Evolutionary conservation across 2,113 vertebrate genomes (phyloP).

Genomic region (Xyliphius kryptos): DNA sequence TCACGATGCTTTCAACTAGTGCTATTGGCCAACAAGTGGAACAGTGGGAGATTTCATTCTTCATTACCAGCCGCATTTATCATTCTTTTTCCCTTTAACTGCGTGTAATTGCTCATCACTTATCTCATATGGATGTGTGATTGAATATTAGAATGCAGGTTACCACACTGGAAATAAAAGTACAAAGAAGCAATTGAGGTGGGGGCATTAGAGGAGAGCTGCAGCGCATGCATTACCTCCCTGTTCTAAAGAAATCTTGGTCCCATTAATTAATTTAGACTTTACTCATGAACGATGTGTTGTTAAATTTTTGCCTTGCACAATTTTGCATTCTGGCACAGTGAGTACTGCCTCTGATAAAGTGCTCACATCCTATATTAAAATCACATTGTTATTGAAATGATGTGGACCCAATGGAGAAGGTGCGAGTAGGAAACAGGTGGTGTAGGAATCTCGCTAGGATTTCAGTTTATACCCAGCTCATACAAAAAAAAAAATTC

Average conservation of each 20-base stretch:
- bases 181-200: slow-evolving; percentile 10
- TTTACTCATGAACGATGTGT: not conserved
- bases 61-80: slow-evolving; percentile 7
- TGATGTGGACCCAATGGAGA: slow-evolving; percentile 2
- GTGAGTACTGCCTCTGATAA: too few species aligned
- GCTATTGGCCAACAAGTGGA: too few species aligned
- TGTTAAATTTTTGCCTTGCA: too few species aligned
- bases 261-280: slow-evolving; percentile 26
- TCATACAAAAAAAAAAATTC: not conserved
- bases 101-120: slow-evolving; percentile 13
- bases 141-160: slow-evolving; percentile 24
- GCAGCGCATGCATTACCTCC: slow-evolving; percentile 13
- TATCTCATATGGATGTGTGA: not conserved
- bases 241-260: slow-evolving; percentile 11
- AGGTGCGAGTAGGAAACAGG: too few species aligned
- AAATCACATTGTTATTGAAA: slow-evolving; percentile 26
- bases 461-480: slow-evolving; percentile 3
- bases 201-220: slow-evolving; percentile 5
- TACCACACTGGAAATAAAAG: not conserved
- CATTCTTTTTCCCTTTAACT: not conserved
- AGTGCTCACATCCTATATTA: not conserved
- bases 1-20: too few species aligned
- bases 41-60: not conserved
- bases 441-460: slow-evolving; percentile 6
- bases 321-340: too few species aligned